Percentiles rank a stretch among this genome's conserved stretches.
Evolutionary conservation across 2,113 vertebrate genomes (phyloP).

Genomic region (Halcyon senegalensis): DNA sequence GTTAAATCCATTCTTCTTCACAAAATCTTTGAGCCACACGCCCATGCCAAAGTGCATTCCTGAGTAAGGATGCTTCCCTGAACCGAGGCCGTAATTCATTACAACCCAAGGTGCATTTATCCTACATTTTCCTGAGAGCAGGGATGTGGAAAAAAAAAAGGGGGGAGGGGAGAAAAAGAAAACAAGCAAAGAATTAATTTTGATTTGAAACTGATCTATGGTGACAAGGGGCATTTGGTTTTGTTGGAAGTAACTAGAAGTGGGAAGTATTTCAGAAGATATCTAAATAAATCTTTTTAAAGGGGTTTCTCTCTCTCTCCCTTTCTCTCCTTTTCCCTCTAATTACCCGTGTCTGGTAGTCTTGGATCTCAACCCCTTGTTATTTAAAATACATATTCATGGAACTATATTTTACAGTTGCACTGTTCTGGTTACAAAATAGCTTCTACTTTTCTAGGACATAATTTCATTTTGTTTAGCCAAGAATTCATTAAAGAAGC

Average conservation of each 20-base stretch:
- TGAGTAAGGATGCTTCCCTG: constrained; percentile 65
- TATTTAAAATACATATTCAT: constrained; percentile 81
- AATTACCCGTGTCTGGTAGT: constrained; percentile 69
- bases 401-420: constrained; percentile 76
- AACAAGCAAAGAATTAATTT: constrained; percentile 54
- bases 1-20: constrained; percentile 59
- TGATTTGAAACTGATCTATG: constrained; percentile 61
- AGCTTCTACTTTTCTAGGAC: constrained; percentile 81
- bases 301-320: background rate
- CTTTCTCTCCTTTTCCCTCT: constrained; percentile 46
- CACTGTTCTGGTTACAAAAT: constrained; percentile 80
- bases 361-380: constrained; percentile 67
- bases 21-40: constrained; percentile 51
- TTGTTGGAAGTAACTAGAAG: constrained; percentile 57
- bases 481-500: constrained; percentile 81
- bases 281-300: constrained; percentile 70
- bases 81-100: constrained; percentile 53
- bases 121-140: constrained; percentile 4
- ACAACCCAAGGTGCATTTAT: constrained; percentile 62
- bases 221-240: constrained; percentile 62
- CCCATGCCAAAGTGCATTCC: constrained; percentile 59
- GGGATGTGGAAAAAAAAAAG: background rate
- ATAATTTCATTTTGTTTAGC: constrained; percentile 83
- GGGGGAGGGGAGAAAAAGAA: background rate
- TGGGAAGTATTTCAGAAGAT: constrained; percentile 59